Conservation (phyloP, 2,888 invertebrate species). For the Zygothrica quintamaculata region DNA sequence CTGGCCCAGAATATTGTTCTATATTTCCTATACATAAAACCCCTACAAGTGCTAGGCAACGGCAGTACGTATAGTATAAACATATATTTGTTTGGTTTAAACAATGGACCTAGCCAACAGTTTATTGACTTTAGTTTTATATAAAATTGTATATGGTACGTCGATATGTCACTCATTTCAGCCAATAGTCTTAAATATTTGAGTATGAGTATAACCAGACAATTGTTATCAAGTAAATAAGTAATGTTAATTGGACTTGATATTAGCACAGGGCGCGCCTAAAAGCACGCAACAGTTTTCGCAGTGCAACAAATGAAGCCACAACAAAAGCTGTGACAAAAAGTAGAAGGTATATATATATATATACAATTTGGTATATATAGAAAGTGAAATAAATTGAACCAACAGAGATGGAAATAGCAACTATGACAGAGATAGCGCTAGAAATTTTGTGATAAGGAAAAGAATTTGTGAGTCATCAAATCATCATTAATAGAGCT, state of each 20-base stretch:
- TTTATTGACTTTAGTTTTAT: slow-evolving; percentile 43
- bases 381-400: no score
- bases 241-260: slow-evolving; percentile 3
- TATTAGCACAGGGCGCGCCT: slow-evolving; percentile 31
- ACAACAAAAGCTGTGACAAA: slow-evolving; percentile 21
- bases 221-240: slow-evolving; percentile 24
- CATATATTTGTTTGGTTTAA: no score
- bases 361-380: no score
- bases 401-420: no score
- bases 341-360: no score
- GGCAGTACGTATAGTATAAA: no score
- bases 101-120: background rate
- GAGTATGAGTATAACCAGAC: slow-evolving; percentile 31
- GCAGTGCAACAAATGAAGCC: slow-evolving; percentile 11
- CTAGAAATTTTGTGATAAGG: no score
- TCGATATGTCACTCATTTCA: slow-evolving; percentile 39
- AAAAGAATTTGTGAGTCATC: no score
- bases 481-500: slow-evolving; percentile 20
- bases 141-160: background rate
- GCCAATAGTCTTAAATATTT: slow-evolving; percentile 49
- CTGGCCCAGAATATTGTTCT: slow-evolving; percentile 23
- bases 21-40: no score
- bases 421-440: no score
- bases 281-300: slow-evolving; percentile 58
- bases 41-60: no score